Percentiles rank a stretch among this genome's conserved stretches.
phyloP scores from a whole-genome alignment of 2,113 vertebrate species.

The Rhinichthys klamathensis region DNA sequence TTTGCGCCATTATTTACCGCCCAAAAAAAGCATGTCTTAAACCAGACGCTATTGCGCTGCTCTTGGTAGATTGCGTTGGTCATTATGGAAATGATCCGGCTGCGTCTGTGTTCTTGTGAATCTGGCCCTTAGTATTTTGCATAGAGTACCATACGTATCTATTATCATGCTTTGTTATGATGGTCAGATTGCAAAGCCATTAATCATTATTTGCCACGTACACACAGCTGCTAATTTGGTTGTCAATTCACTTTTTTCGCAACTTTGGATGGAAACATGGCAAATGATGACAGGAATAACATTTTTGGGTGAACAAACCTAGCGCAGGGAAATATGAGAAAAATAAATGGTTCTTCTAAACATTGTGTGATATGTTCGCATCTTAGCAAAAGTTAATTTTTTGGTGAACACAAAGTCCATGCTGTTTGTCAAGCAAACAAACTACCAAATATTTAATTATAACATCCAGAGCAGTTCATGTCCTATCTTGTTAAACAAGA shows the following conservation, averaged over 20 bases:
- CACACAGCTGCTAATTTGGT: too few species aligned
- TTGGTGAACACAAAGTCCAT: conserved; percentile 37
- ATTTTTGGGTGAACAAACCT: background rate
- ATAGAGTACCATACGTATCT: background rate
- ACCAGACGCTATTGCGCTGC: too few species aligned
- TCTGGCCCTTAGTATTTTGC: background rate
- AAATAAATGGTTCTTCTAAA: conserved; percentile 1
- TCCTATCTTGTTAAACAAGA: conserved; percentile 52
- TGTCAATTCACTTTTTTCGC: too few species aligned
- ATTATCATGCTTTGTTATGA: background rate
- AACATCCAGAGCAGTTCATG: conserved; percentile 50
- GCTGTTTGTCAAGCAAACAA: conserved; percentile 55
- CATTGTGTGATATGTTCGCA: conserved; percentile 54
- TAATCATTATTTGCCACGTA: too few species aligned
- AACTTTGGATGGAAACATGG: too few species aligned
- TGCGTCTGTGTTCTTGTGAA: too few species aligned
- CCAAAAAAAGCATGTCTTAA: too few species aligned
- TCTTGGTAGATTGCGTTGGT: too few species aligned
- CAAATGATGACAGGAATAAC: too few species aligned
- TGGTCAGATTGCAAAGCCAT: background rate
- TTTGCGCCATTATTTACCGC: too few species aligned
- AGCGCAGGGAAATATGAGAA: conserved; percentile 44
- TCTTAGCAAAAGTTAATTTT: conserved; percentile 52
- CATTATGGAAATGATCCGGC: too few species aligned
- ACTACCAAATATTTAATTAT: conserved; percentile 47